Evolutionary conservation across 2,113 vertebrate genomes (phyloP).

Genomic region (Hystrix brachyura): DNA sequence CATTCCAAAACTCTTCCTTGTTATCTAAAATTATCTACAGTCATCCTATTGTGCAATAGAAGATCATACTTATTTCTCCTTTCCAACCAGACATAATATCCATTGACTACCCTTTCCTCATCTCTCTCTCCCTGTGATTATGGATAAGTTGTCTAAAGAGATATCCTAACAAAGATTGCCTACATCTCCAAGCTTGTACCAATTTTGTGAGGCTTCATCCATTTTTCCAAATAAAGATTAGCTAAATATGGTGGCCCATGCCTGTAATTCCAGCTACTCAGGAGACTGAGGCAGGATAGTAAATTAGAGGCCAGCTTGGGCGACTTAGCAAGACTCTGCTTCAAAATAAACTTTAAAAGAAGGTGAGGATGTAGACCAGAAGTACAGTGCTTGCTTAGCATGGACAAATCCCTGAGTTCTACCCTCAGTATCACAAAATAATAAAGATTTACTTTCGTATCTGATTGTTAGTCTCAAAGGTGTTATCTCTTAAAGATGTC

Average conservation of each 20-base stretch:
- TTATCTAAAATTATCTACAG: neutral
- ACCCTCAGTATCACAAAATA: neutral
- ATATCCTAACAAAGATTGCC: neutral
- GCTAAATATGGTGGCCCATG: neutral
- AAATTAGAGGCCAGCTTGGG: neutral
- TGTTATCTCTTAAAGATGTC: neutral
- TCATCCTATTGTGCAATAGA: neutral
- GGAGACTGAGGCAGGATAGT: neutral
- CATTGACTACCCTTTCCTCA: neutral
- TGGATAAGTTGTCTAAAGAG: neutral
- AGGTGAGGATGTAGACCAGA: neutral
- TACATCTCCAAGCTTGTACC: neutral
- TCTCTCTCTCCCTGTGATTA: neutral
- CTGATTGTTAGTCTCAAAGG: neutral
- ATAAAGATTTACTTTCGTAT: neutral
- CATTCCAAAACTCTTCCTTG: neutral
- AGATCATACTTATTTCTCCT: neutral
- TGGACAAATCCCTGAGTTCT: neutral
- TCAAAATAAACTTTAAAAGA: neutral
- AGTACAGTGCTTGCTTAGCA: neutral
- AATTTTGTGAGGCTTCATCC: neutral
- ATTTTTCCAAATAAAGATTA: conserved; percentile 19
- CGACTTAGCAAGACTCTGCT: neutral
- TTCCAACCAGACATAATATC: neutral
- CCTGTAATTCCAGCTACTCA: neutral